A percentile compares a stretch with the other conserved stretches of the same genome.
These are phyloP conservation scores for Saccostrea glomerata DNA, from an alignment of 1,140 invertebrate genomes.

Conservation along the genomic window DNA sequence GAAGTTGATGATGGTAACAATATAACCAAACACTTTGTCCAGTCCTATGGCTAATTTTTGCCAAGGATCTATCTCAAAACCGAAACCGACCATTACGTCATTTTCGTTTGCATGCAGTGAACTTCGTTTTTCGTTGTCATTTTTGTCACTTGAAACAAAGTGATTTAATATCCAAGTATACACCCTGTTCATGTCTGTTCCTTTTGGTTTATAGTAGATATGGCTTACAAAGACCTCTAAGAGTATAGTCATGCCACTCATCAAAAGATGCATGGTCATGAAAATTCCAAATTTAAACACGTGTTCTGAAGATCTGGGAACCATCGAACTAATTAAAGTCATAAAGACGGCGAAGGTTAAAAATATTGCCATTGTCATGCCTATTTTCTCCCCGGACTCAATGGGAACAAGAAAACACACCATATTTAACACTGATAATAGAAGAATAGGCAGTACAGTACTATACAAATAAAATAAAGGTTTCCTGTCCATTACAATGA, in stretches of 20 bases:
- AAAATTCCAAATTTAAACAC: constrained; percentile 51
- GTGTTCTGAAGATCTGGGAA: constrained; percentile 53
- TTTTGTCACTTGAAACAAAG: neutral
- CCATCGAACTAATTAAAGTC: constrained; percentile 50
- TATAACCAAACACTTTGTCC: constrained; percentile 7
- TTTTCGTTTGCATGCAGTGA: neutral
- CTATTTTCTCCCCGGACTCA: constrained; percentile 56
- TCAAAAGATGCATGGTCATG: constrained; percentile 44
- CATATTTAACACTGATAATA: constrained; percentile 55
- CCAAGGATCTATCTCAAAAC: neutral
- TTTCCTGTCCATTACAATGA: constrained; percentile 46
- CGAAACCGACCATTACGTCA: neutral
- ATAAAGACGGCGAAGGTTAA: constrained; percentile 57
- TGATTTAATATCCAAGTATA: neutral
- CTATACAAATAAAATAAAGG: constrained; percentile 51
- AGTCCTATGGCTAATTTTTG: neutral
- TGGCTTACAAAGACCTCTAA: constrained; percentile 39
- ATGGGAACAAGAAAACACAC: constrained; percentile 56
- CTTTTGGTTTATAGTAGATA: constrained; percentile 25
- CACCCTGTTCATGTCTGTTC: neutral
- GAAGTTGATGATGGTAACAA: neutral
- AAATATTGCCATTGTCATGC: constrained; percentile 54
- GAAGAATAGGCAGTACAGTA: constrained; percentile 50
- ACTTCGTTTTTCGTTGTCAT: neutral
- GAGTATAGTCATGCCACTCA: constrained; percentile 51